Conservation (phyloP, 2,113 vertebrate genomes). For the Myiagra hebetior region DNA sequence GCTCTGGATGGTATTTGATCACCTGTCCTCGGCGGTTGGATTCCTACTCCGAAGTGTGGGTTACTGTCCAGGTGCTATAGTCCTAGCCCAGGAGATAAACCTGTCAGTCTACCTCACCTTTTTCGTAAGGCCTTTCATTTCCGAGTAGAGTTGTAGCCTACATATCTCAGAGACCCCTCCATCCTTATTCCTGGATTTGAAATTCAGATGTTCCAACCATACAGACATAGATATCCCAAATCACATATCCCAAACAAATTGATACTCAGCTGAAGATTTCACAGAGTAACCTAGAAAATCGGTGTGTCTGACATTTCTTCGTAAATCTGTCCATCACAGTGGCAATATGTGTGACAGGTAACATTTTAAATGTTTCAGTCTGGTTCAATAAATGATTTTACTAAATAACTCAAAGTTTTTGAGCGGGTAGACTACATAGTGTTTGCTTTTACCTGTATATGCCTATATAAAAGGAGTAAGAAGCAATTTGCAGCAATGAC, state of each 20-base stretch:
- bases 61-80: fast-evolving
- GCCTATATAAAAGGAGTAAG: background rate
- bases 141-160: background rate
- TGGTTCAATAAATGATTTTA: background rate
- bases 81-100: background rate
- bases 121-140: background rate
- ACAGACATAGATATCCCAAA: background rate
- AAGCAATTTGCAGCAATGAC: background rate
- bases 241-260: background rate
- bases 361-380: background rate
- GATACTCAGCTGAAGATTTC: background rate
- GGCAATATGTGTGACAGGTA: background rate
- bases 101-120: fast-evolving
- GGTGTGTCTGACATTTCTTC: background rate
- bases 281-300: background rate
- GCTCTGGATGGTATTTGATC: fast-evolving
- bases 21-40: fast-evolving
- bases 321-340: background rate
- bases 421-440: background rate
- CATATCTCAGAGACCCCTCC: background rate
- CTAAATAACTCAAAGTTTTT: background rate
- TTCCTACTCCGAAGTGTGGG: background rate
- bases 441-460: background rate
- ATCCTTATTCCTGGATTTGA: background rate
- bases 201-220: background rate